Evolutionary conservation across 2,113 vertebrate species (phyloP), one percentile per base, ranked within the genome.

Genomic region (Meriones unguiculatus): DNA sequence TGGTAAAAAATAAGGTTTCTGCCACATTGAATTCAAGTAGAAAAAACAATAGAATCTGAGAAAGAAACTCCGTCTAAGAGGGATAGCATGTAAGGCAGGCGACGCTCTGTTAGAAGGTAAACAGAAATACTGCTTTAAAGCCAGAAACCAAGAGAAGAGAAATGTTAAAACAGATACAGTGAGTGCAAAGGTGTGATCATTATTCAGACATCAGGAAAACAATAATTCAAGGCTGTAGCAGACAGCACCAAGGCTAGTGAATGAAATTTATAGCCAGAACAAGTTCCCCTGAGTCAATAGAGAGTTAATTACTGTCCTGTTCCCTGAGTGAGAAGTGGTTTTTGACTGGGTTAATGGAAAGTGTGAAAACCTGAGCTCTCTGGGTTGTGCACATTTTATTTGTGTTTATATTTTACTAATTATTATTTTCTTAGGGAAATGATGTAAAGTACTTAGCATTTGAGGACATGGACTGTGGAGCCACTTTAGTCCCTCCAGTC

Each of bases 361-460:
- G 30, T 62, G 59, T 30, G 82, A 25, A 84, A 90, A 65, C 38
- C 73, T 4, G 70, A 80, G 7, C 10, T 65, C 17, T 91, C 89
- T 50, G 41, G 64, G 32, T 90, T 62, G 70, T 88, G 17, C 13
- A 90, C 65, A 41, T 20, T 96, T 90, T 76, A 59, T 90, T 69
- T 87, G 72, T 54, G 14, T 87, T 81, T 25, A 32, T 67, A 59
- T 64, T 88, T 75, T 65, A 17, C 67, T 91, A 69, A 81, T 46
- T 92, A 24, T 86, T 64, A 69, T 95, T 95, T 89, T 22, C 30
- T 77, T 90, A n/a, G 76, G 20, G 7, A 91, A 93, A 54, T n/a
- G 52, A 7, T 87, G 5, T 67, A 38, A 77, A 25, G 73, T 82
- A 20, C 82, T 95, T 69, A 90, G n/a, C 30, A 22, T 30, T 13